A percentile compares a stretch with the other conserved stretches of the same genome.
Evolutionary conservation across 2,888 invertebrate genomes (phyloP).

Genomic region (Cheilosia variabilis): DNA sequence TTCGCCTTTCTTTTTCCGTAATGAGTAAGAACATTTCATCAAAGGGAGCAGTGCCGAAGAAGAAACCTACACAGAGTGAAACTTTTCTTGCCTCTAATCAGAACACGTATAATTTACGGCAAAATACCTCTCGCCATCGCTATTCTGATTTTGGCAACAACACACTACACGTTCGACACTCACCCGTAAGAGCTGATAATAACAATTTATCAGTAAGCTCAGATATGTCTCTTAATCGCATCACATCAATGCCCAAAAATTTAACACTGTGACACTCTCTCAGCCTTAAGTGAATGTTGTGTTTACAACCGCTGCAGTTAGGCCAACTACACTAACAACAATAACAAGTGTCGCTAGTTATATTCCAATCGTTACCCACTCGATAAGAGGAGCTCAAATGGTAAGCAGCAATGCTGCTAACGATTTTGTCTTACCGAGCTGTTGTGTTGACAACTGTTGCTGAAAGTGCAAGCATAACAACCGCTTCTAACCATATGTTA

Average conservation of each 20-base stretch:
- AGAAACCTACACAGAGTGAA: not conserved
- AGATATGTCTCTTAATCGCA: not conserved
- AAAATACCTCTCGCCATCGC: not conserved
- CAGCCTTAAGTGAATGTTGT: not conserved
- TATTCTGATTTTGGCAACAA: not conserved
- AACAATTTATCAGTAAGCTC: not conserved
- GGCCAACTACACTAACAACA: not conserved
- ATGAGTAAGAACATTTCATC: not conserved
- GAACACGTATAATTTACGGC: not conserved
- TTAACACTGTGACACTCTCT: not conserved
- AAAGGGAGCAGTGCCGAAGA: not conserved
- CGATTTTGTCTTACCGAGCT: not conserved
- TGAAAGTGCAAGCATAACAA: not conserved
- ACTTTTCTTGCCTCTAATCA: not conserved
- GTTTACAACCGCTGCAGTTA: not conserved
- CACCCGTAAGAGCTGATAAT: not conserved
- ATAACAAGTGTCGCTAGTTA: not conserved
- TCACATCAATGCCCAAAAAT: not conserved
- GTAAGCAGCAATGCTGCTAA: not conserved
- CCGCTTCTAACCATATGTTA: not conserved
- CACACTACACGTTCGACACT: not conserved
- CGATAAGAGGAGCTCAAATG: not conserved
- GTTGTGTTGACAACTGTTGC: conserved; percentile 1
- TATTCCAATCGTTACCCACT: not conserved
- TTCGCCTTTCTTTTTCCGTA: not conserved